phyloP scores from a whole-genome alignment of 2,797 vertebrate genomes.

The Galagoides demidoff region DNA sequence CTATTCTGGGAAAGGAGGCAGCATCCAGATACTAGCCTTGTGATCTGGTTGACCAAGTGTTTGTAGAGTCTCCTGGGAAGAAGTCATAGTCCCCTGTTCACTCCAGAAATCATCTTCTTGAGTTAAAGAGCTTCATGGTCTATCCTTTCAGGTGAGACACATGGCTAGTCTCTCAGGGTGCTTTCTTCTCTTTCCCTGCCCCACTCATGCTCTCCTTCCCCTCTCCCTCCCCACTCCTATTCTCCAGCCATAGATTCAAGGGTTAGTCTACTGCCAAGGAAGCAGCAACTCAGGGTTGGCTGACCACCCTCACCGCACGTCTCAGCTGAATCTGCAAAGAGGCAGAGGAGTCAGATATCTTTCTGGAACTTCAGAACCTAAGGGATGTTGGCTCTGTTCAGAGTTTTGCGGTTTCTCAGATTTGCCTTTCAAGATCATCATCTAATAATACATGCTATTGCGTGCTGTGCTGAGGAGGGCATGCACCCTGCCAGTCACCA shows the following conservation, averaged over 20 bases:
- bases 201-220: neutral
- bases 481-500: slow-evolving; percentile 42
- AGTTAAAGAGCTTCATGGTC: neutral
- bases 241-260: neutral
- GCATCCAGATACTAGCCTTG: neutral
- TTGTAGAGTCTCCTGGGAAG: neutral
- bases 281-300: neutral
- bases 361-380: slow-evolving; percentile 54
- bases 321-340: slow-evolving; percentile 68
- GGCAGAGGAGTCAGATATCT: slow-evolving; percentile 61
- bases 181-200: neutral
- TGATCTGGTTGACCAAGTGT: neutral
- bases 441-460: slow-evolving; percentile 78
- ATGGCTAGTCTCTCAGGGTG: neutral
- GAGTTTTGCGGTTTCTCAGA: slow-evolving; percentile 69
- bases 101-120: neutral
- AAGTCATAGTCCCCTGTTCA: neutral
- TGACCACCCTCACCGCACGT: neutral
- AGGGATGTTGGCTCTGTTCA: slow-evolving; percentile 64
- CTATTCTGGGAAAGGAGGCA: neutral
- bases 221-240: neutral
- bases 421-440: slow-evolving; percentile 69
- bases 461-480: slow-evolving; percentile 59
- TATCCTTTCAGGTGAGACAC: neutral
- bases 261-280: neutral